These are phyloP conservation scores for Cerastoderma edule DNA, from an alignment of 2,888 invertebrate genomes.

Conservation along the genomic window DNA sequence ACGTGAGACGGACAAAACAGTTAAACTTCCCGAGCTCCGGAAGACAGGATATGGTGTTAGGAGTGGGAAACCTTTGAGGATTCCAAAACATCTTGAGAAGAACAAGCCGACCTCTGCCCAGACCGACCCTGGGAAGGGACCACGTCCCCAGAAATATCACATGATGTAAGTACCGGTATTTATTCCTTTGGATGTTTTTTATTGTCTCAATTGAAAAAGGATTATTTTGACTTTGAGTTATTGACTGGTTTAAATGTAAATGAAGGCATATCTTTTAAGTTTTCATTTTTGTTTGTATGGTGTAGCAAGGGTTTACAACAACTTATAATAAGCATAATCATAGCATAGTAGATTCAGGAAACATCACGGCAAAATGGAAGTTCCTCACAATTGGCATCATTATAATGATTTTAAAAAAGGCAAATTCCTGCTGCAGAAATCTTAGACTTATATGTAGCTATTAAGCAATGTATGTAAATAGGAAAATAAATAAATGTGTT, in stretches of 20 bases:
- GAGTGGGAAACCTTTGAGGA: constrained; percentile 63
- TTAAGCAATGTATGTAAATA: neutral
- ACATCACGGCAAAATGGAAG: too few relatives aligned
- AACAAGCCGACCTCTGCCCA: constrained; percentile 50
- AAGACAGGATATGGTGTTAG: constrained; percentile 74
- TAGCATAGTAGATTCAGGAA: too few relatives aligned
- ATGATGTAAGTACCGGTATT: constrained; percentile 64
- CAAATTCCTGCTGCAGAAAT: neutral
- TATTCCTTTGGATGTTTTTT: too few relatives aligned
- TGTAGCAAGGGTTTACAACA: too few relatives aligned
- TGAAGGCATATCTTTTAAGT: too few relatives aligned
- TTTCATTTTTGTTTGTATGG: too few relatives aligned
- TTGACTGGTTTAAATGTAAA: too few relatives aligned
- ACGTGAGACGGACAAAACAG: constrained; percentile 73
- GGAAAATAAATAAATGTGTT: neutral
- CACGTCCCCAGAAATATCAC: constrained; percentile 56
- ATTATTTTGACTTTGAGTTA: too few relatives aligned
- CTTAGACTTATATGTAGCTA: neutral
- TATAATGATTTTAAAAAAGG: neutral
- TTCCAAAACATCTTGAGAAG: constrained; percentile 34
- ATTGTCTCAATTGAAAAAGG: too few relatives aligned
- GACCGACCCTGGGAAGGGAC: constrained; percentile 54
- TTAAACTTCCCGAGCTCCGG: constrained; percentile 72
- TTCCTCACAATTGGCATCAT: too few relatives aligned
- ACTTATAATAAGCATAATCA: too few relatives aligned